Conservation (phyloP, 1,140 invertebrate species). For the Meloidogyne hapla region DNA sequence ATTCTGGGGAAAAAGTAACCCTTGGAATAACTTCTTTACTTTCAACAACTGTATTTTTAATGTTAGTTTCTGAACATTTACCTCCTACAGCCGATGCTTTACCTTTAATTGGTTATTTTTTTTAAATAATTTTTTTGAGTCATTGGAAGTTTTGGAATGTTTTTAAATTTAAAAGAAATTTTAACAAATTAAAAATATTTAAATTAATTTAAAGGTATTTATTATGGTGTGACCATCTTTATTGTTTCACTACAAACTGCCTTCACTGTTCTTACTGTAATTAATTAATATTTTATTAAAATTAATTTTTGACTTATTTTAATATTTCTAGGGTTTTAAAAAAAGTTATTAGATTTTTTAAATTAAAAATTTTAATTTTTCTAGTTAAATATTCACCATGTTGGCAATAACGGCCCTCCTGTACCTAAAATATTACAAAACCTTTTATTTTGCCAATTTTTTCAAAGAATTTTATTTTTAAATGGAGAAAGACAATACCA, state of each 20-base stretch:
- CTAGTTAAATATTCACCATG: conserved; percentile 78
- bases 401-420: conserved; percentile 76
- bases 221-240: conserved; percentile 86
- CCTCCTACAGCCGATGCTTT: conserved; percentile 85
- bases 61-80: conserved; percentile 84
- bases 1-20: conserved; percentile 79
- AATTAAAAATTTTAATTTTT: conserved; percentile 29
- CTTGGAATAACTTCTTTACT: conserved; percentile 79
- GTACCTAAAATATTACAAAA: conserved; percentile 74
- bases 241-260: conserved; percentile 84
- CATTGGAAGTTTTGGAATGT: too few relatives aligned
- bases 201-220: conserved; percentile 72
- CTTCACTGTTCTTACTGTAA: conserved; percentile 71
- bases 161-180: too few relatives aligned
- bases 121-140: conserved; percentile 18
- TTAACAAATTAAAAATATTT: too few relatives aligned
- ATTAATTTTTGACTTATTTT: too few relatives aligned
- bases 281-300: too few relatives aligned
- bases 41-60: conserved; percentile 88
- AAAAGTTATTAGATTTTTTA: neutral
- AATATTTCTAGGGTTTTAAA: too few relatives aligned
- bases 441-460: conserved; percentile 69
- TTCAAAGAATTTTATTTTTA: conserved; percentile 68
- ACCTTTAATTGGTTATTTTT: conserved; percentile 75
- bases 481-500: conserved; percentile 65